A percentile compares a stretch with the other conserved stretches of the same genome.
Conservation (phyloP, 2,888 invertebrate species). For the Ctena decussata region DNA sequence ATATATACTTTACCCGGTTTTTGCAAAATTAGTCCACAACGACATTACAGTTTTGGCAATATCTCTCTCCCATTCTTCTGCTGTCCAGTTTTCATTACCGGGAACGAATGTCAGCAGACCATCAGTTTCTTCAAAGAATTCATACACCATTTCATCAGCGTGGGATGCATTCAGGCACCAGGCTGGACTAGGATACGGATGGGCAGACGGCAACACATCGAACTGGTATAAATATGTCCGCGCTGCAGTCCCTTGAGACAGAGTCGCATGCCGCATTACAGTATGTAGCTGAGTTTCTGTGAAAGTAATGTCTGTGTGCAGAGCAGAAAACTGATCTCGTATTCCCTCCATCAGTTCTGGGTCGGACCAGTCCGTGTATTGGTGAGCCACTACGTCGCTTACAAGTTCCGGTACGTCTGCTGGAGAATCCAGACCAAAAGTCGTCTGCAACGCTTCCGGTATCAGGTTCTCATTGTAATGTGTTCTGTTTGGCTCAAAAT, state of each 20-base stretch:
- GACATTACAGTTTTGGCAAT: slow-evolving; percentile 95
- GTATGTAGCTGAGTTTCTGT: slow-evolving; percentile 14
- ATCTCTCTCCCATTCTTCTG: slow-evolving; percentile 90
- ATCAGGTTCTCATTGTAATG: neutral
- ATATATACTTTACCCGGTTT: neutral
- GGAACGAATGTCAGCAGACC: slow-evolving; percentile 78
- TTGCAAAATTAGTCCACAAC: slow-evolving; percentile 87
- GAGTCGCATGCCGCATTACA: slow-evolving; percentile 15
- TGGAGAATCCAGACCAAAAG: no score
- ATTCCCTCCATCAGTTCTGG: neutral
- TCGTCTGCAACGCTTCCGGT: neutral
- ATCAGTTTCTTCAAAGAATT: slow-evolving; percentile 58
- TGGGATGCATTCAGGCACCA: slow-evolving; percentile 78
- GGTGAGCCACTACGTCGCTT: neutral
- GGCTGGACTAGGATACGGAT: slow-evolving; percentile 61
- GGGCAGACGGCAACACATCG: slow-evolving; percentile 71
- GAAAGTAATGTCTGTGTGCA: slow-evolving; percentile 41
- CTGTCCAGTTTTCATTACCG: slow-evolving; percentile 89
- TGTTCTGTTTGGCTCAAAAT: slow-evolving; percentile 83
- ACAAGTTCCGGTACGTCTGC: slow-evolving; percentile 1
- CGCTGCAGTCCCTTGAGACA: neutral
- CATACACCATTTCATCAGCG: slow-evolving; percentile 75
- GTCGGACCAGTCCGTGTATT: slow-evolving; percentile 37
- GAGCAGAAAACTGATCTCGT: slow-evolving; percentile 13
- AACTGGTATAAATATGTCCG: slow-evolving; percentile 47